phyloP scores from a whole-genome alignment of 1,140 invertebrate genomes.

The Hylyphantes graminicola region DNA sequence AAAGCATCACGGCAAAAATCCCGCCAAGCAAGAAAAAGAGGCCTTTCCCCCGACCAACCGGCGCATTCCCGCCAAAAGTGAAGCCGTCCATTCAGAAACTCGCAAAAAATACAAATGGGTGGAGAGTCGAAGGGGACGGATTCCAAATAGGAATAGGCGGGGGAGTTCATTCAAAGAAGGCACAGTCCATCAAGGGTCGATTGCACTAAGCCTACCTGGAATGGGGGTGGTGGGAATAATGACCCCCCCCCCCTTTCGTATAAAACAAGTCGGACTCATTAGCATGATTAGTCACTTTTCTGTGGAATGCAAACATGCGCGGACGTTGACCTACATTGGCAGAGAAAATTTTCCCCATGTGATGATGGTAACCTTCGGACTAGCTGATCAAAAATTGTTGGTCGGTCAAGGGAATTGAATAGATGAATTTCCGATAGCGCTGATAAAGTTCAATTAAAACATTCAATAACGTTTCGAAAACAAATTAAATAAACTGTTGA shows the following conservation, averaged over 20 bases:
- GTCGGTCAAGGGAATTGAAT: conserved; percentile 10
- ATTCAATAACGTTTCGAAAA: no score
- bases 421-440: conserved; percentile 1
- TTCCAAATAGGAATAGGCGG: conserved; percentile 3
- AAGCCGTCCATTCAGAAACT: conserved; percentile 48
- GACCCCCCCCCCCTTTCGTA: conserved; percentile 4
- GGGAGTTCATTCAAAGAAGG: conserved; percentile 7
- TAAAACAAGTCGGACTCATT: conserved; percentile 21
- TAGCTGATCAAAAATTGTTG: conserved; percentile 1
- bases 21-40: conserved; percentile 36
- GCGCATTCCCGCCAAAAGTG: conserved; percentile 49
- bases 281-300: conserved; percentile 44
- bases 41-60: conserved; percentile 10
- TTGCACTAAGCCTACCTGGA: background rate
- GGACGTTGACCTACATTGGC: conserved; percentile 50
- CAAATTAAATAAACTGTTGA: no score
- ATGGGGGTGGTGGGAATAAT: conserved; percentile 8
- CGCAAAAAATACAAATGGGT: conserved; percentile 20
- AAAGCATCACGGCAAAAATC: conserved; percentile 2
- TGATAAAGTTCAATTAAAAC: background rate
- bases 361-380: conserved; percentile 52
- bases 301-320: conserved; percentile 28
- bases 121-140: conserved; percentile 14
- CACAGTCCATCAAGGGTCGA: conserved; percentile 46
- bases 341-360: conserved; percentile 21